phyloP scores from a whole-genome alignment of 2,888 invertebrate species.

The Tachina grossa region DNA sequence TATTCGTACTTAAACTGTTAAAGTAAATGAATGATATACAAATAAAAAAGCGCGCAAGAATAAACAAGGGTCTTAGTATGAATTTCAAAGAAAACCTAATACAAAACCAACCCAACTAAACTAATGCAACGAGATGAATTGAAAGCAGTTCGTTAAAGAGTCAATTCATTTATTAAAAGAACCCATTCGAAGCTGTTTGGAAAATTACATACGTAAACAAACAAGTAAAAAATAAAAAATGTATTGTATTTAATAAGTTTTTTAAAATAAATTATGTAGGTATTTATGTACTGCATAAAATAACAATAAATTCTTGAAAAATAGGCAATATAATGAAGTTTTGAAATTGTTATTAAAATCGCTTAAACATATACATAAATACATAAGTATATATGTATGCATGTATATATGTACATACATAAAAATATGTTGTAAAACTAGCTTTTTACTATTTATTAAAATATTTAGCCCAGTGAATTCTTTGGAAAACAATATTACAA shows the following conservation, averaged over 20 bases:
- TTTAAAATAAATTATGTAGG: background rate
- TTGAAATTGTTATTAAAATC: no score
- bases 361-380: no score
- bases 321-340: no score
- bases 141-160: slow-evolving; percentile 51
- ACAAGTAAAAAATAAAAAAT: background rate
- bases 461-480: no score
- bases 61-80: slow-evolving; percentile 55
- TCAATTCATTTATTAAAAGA: slow-evolving; percentile 37
- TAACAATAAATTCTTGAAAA: no score
- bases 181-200: background rate
- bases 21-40: slow-evolving; percentile 55
- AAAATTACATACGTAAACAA: background rate
- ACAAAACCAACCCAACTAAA: slow-evolving; percentile 45
- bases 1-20: slow-evolving; percentile 42
- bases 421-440: no score
- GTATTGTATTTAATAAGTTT: background rate
- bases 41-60: slow-evolving; percentile 68
- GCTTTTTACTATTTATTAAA: no score
- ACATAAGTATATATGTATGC: no score
- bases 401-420: no score
- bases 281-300: no score
- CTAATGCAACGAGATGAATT: slow-evolving; percentile 14
- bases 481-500: no score
- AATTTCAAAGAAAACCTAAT: slow-evolving; percentile 51